Conservation (phyloP, 1,140 invertebrate genomes). For the Aplysia californica region DNA sequence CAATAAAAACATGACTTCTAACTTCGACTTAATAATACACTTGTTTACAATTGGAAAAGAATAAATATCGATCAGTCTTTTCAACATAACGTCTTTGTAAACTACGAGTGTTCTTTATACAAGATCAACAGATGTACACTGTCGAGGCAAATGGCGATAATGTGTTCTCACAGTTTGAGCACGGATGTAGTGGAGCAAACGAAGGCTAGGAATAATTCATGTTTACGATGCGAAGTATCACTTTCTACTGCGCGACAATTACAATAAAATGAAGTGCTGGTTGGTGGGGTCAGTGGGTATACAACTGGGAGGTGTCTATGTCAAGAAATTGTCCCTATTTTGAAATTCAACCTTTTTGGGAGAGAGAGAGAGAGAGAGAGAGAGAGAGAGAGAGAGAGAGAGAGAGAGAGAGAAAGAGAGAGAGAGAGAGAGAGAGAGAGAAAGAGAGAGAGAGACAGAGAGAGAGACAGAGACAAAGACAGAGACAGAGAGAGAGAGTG, state of each 20-base stretch:
- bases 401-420: constrained; percentile 2
- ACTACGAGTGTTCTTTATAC: no score
- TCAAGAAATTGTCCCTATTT: background rate
- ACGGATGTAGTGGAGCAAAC: background rate
- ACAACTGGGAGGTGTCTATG: background rate
- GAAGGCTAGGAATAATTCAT: background rate
- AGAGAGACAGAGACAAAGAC: no score
- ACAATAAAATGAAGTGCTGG: background rate
- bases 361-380: background rate
- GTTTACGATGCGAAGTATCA: background rate
- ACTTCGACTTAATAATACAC: no score
- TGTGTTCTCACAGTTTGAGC: no score
- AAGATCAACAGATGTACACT: no score
- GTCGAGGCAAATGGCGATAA: no score
- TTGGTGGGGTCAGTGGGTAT: background rate
- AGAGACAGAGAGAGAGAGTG: background rate
- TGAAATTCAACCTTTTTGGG: background rate
- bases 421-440: background rate
- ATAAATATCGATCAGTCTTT: no score
- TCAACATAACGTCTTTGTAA: no score
- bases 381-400: background rate
- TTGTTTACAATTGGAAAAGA: no score
- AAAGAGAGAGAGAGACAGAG: background rate
- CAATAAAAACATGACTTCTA: no score
- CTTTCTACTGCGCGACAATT: background rate